phyloP scores from a whole-genome alignment of 2,888 invertebrate genomes.

The Stramonita haemastoma region DNA sequence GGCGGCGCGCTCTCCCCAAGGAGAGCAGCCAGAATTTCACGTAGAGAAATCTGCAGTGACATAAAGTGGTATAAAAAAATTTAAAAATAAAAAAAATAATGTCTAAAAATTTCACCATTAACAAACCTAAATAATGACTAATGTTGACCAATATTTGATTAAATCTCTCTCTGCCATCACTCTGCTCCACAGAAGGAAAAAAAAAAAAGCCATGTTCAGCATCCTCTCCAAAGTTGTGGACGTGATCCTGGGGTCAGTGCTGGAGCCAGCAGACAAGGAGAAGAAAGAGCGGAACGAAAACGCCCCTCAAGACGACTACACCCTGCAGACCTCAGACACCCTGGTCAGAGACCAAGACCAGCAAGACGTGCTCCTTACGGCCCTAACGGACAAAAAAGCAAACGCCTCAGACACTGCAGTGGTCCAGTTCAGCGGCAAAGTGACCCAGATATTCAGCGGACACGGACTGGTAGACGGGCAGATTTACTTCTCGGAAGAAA shows the following conservation, averaged over 20 bases:
- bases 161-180: too few relatives aligned
- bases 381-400: neutral
- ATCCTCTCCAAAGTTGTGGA: constrained; percentile 42
- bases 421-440: constrained; percentile 56
- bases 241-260: constrained; percentile 14
- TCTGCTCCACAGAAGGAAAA: too few relatives aligned
- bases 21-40: too few relatives aligned
- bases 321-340: neutral
- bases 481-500: constrained; percentile 68
- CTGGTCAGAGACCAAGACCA: constrained; percentile 15
- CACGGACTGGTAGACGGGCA: constrained; percentile 73
- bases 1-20: too few relatives aligned
- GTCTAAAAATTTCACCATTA: too few relatives aligned
- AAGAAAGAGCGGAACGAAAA: neutral
- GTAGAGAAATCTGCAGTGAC: too few relatives aligned
- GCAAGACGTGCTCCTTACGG: constrained; percentile 22
- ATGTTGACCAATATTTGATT: too few relatives aligned
- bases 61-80: too few relatives aligned
- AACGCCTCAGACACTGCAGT: neutral
- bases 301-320: neutral
- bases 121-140: too few relatives aligned
- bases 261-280: constrained; percentile 22
- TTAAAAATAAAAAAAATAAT: too few relatives aligned
- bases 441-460: constrained; percentile 69
- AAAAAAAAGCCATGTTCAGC: constrained; percentile 48